Evolutionary conservation across 2,113 vertebrate species (phyloP).

Genomic region (Hydropotes inermis): DNA sequence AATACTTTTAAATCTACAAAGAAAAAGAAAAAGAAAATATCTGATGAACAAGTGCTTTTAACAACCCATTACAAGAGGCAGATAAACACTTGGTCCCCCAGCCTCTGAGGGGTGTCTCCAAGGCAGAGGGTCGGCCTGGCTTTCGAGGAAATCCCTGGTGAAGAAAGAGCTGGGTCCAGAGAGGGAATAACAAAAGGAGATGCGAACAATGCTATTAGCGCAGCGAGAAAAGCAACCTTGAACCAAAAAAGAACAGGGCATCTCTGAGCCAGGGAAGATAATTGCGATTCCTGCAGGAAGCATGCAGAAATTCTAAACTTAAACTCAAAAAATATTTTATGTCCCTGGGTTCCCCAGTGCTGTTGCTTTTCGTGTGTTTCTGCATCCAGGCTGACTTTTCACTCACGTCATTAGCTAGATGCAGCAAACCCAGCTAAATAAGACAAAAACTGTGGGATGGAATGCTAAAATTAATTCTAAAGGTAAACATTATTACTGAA

Average conservation of each 20-base stretch:
- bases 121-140: conserved; percentile 34
- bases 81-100: conserved; percentile 22
- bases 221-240: conserved; percentile 37
- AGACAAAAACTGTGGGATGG: background rate
- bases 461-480: conserved; percentile 41
- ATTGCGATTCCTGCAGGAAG: conserved; percentile 1
- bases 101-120: conserved; percentile 28
- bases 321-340: conserved; percentile 50
- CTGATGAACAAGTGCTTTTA: conserved; percentile 73
- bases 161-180: conserved; percentile 30
- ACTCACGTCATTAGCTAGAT: background rate
- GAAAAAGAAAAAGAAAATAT: conserved; percentile 67
- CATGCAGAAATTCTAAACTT: conserved; percentile 42
- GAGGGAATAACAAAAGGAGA: conserved; percentile 56
- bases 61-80: conserved; percentile 57
- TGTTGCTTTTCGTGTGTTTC: background rate
- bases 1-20: conserved; percentile 75
- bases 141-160: conserved; percentile 57
- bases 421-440: conserved; percentile 24
- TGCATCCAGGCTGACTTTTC: background rate
- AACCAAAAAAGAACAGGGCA: conserved; percentile 37
- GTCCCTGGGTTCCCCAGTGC: background rate
- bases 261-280: background rate
- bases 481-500: conserved; percentile 4
- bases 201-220: conserved; percentile 15